Evolutionary conservation across 2,888 invertebrate genomes (phyloP).

Genomic region (Aelia acuminata): DNA sequence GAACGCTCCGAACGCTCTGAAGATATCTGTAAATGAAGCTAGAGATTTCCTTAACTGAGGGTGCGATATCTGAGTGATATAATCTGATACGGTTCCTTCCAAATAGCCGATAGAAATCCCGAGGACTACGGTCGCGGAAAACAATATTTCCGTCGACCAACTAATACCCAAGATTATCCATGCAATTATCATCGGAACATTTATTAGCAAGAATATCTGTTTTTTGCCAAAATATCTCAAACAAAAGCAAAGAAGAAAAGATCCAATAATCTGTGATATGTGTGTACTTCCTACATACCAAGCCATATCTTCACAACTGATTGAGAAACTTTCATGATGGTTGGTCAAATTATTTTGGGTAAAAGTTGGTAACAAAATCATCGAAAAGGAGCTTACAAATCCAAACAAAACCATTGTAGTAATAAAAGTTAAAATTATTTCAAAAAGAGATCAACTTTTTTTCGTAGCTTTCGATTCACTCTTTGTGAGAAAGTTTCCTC

Average conservation of each 20-base stretch:
- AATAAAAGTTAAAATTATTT: background rate
- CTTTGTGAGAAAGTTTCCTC: background rate
- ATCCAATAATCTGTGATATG: background rate
- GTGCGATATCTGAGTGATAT: background rate
- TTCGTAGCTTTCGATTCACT: background rate
- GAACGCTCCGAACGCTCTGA: background rate
- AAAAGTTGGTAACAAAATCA: background rate
- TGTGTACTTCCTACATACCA: background rate
- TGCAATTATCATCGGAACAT: background rate
- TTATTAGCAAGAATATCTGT: background rate
- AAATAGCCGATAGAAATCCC: background rate
- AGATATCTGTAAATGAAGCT: background rate
- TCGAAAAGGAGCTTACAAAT: background rate
- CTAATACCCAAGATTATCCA: background rate
- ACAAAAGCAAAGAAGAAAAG: background rate
- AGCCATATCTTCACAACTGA: background rate
- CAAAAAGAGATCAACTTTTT: too few relatives aligned
- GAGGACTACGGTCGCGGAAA: background rate
- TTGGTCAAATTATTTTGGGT: background rate
- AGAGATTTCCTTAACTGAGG: background rate
- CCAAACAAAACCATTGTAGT: background rate
- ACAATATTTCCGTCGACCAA: background rate
- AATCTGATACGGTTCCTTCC: background rate
- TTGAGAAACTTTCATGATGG: background rate
- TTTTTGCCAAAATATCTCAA: background rate